Evolutionary conservation across 2,888 invertebrate genomes (phyloP).

Genomic region (Nomada goodeniana): DNA sequence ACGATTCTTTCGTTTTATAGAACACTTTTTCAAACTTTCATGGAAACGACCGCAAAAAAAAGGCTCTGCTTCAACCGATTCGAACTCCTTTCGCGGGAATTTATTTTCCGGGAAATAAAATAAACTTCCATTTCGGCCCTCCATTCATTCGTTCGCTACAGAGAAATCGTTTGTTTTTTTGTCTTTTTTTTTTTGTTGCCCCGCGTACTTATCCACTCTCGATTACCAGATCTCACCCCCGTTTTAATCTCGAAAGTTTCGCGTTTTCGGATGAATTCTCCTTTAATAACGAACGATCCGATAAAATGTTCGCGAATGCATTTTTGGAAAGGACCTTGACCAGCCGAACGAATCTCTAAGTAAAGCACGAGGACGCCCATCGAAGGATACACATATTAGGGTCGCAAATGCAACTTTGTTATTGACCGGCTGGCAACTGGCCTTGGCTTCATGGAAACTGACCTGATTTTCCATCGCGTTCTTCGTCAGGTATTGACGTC

Average conservation of each 20-base stretch:
- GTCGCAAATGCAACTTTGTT: conserved; percentile 54
- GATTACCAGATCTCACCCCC: not conserved
- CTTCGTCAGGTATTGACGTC: conserved; percentile 47
- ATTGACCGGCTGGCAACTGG: conserved; percentile 42
- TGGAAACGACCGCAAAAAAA: not conserved
- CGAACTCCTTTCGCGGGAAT: not conserved
- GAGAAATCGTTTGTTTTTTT: too few relatives aligned
- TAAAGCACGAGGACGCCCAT: conserved; percentile 43
- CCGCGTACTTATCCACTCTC: not conserved
- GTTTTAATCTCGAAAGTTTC: not conserved
- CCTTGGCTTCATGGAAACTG: conserved; percentile 58
- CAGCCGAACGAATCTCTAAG: conserved; percentile 29
- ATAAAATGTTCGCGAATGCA: too few relatives aligned
- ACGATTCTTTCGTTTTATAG: not conserved
- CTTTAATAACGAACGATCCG: too few relatives aligned
- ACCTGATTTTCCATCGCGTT: conserved; percentile 57
- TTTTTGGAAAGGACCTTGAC: not conserved
- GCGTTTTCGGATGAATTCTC: too few relatives aligned
- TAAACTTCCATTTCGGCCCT: conserved; percentile 13
- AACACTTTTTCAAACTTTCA: not conserved
- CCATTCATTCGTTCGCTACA: too few relatives aligned
- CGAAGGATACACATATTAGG: conserved; percentile 42
- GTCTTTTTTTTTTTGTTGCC: not conserved
- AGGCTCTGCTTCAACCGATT: conserved; percentile 15
- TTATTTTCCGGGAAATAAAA: conserved; percentile 8